These are phyloP conservation scores for Heteropelma amictum DNA, from an alignment of 2,888 invertebrate species.

Conservation along the genomic window DNA sequence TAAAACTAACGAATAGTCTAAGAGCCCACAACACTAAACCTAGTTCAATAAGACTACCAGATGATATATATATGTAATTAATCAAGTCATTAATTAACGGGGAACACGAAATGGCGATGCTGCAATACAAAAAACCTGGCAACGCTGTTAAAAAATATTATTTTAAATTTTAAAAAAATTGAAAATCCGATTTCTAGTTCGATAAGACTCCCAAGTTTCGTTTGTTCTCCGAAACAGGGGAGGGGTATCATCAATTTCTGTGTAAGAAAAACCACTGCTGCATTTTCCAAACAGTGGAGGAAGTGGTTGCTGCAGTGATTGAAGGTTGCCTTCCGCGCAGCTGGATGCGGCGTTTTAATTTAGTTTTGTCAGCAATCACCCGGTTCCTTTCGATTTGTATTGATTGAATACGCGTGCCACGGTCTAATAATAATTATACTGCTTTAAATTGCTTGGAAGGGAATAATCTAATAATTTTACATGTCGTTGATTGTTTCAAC, in stretches of 20 bases:
- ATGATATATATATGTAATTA: too few species aligned
- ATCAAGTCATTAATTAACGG: too few species aligned
- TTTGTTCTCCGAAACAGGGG: slow-evolving; percentile 5
- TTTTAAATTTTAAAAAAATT: too few species aligned
- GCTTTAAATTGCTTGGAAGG: too few species aligned
- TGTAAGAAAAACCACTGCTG: slow-evolving; percentile 13
- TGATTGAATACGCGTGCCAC: background rate
- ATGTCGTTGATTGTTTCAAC: slow-evolving; percentile 5
- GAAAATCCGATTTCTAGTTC: background rate
- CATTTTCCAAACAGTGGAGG: background rate
- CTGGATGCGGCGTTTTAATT: background rate
- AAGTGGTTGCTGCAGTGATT: slow-evolving; percentile 5
- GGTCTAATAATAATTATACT: too few species aligned
- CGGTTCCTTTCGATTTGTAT: background rate
- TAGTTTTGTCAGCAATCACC: background rate
- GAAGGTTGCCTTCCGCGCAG: slow-evolving; percentile 3
- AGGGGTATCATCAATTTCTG: slow-evolving; percentile 1
- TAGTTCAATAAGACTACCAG: too few species aligned
- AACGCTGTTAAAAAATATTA: too few species aligned
- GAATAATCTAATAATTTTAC: background rate
- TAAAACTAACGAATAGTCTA: too few species aligned
- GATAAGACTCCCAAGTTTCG: background rate
- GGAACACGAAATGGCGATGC: too few species aligned
- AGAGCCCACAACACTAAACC: too few species aligned
- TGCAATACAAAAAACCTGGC: too few species aligned